Evolutionary conservation across 2,113 vertebrate genomes (phyloP), one percentile per base, ranked within the genome.

Genomic region (Eonycteris spelaea): DNA sequence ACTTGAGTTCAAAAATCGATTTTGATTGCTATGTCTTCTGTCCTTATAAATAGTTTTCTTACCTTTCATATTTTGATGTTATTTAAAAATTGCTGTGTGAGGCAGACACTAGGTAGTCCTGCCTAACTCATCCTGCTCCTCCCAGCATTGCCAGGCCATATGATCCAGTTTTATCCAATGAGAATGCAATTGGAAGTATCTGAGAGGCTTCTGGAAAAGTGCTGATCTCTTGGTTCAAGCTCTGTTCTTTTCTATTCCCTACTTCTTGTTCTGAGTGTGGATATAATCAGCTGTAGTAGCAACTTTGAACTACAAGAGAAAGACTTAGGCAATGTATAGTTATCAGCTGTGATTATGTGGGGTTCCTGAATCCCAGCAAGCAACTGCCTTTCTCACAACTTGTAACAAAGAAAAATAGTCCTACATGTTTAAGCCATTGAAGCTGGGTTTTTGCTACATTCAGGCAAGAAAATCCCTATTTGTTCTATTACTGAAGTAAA

Each of bases 401-500:
- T 67, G 11, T 26, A 57, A 80, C 14, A 40, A 92, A 67, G 28
- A 95, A 83, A 70, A 92, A 26, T 15, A 59, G 18, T 38, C 11
- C 26, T 94, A 18, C 86, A 65, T 82, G 40, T 40, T 91, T 75
- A 90, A 86, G 38, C 13, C 45, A 86, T 21, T 48, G 12, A 78
- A 90, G 14, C 40, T 91, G 21, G 10, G 86, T 70, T 89, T 85
- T 35, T 91, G 38, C 28, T 85, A 30, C n/a, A 65, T 83, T 84
- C 68, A 70, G 43, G 65, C 40, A 24, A 92, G 40, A 85, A 16
- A 70, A 22, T 71, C 88, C 8, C 43, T 65, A n/a, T 70, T 80
- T 93, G 35, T 61, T 89, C 6, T 21, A 77, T 89, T 89, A 74
- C 71, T 65, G 19, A 85, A 85, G 82, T 77, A 88, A 92, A 91